phyloP scores from a whole-genome alignment of 2,888 invertebrate genomes.

The Endotricha flammealis region DNA sequence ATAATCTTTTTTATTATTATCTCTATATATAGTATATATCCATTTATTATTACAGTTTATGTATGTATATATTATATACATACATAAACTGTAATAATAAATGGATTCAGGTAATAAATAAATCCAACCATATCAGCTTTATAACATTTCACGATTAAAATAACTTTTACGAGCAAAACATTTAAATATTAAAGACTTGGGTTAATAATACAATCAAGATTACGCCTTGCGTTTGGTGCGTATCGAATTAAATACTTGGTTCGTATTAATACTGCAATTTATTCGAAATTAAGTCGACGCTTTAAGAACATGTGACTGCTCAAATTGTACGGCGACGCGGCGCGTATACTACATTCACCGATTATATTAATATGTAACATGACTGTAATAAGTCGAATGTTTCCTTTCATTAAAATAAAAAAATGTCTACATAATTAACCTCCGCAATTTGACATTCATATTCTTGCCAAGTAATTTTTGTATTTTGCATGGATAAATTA shows the following conservation, averaged over 20 bases:
- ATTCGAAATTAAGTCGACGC: slow-evolving; percentile 26
- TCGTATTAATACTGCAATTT: slow-evolving; percentile 30
- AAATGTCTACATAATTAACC: no score
- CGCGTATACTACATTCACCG: neutral
- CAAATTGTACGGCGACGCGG: neutral
- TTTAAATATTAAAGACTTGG: slow-evolving; percentile 25
- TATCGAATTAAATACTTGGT: slow-evolving; percentile 27
- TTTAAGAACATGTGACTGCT: slow-evolving; percentile 12
- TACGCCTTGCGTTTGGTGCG: slow-evolving; percentile 24
- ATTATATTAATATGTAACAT: no score
- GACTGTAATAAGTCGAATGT: no score
- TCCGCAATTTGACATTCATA: no score
- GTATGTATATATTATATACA: no score
- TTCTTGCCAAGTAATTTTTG: no score
- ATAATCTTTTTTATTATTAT: no score
- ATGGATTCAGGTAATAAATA: slow-evolving; percentile 15
- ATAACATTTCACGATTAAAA: slow-evolving; percentile 21
- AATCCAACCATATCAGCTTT: slow-evolving; percentile 16
- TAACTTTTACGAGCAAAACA: slow-evolving; percentile 19
- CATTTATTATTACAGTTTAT: slow-evolving; percentile 1
- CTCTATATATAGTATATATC: no score
- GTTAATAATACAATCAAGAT: slow-evolving; percentile 28
- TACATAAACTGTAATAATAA: no score
- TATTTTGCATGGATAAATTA: no score
- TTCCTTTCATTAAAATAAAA: no score